Conservation (phyloP, 2,797 vertebrate genomes). For the Tangara arthus region DNA sequence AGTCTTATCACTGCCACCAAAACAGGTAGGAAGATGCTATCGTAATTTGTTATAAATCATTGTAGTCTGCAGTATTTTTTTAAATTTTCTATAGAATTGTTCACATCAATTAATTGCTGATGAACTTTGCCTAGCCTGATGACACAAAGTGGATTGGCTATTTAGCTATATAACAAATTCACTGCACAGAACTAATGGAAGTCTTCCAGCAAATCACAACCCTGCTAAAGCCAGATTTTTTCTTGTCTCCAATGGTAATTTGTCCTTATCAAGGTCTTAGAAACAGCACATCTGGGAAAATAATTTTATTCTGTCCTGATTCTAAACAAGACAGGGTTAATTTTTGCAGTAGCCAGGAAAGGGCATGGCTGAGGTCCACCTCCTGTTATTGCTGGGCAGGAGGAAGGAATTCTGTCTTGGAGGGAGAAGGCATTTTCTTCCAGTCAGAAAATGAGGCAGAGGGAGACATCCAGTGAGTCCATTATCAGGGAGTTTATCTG, state of each 20-base stretch:
- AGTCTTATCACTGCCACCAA: background rate
- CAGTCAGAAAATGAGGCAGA: fast-evolving
- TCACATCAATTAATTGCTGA: background rate
- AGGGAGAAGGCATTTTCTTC: fast-evolving
- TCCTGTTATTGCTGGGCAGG: background rate
- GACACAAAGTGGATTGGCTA: background rate
- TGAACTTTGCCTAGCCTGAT: background rate
- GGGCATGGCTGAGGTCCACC: no score
- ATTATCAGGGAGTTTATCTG: background rate
- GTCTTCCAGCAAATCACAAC: background rate
- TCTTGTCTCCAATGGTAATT: background rate
- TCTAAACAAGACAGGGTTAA: background rate
- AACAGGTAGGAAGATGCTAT: background rate
- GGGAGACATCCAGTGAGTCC: background rate
- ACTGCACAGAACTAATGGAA: background rate
- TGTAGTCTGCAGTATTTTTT: background rate
- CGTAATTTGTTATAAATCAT: background rate
- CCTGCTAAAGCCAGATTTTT: background rate
- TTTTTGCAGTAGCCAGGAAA: background rate
- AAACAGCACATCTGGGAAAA: background rate
- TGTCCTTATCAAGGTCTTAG: background rate
- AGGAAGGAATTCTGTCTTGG: background rate
- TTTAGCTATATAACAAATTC: background rate
- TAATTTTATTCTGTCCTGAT: background rate
- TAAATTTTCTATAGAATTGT: background rate